Evolutionary conservation across 23 tunicate genomes (phyloP), one percentile per base, ranked within the genome.

Genomic region (Trididemnum nubilum): DNA sequence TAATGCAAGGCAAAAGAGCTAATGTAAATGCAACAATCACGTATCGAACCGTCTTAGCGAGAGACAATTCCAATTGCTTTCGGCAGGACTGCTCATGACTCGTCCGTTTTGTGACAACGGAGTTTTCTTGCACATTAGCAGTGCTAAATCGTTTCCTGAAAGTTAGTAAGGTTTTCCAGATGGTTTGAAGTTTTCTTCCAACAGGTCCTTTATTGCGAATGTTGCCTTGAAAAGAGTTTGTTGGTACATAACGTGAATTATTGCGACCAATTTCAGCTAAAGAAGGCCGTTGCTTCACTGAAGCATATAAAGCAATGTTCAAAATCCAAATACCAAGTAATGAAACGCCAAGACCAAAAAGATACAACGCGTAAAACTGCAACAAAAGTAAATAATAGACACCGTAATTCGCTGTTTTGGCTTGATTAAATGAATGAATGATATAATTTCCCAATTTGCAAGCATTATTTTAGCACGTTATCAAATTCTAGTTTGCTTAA

Each of bases 311-410:
- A 0, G 64, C 87, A 3, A 73, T 60, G 73, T 73, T 83, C 2
- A 83, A 28, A 39, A 57, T 29, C 87, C 87, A 83, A 26, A 82
- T 78, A 19, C 34, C 2, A 31, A 82, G 86, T 0, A 82, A 59
- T 27, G 77, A 38, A 30, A 27, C 28, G 18, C 78, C 86, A 5
- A 82, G 67, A 33, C 39, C 70, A 12, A 52, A 1, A 67, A 82
- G 35, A 35, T 82, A 82, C 9, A 38, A 78, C 25, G 71, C 33
- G 86, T 70, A 82, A 52, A 82, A 82, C 86, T 82, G 51, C 34
- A 67, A 67, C 51, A 30, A 28, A 61, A 24, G n/a, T 4, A 44
- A 44, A 44, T n/a, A n/a, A n/a, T n/a, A n/a, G n/a, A n/a, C n/a
- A n/a, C n/a, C n/a, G n/a, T n/a, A n/a, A n/a, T n/a, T n/a, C n/a